Evolutionary conservation across 2,797 vertebrate species (phyloP).

Genomic region (Pachyuromys duprasi): DNA sequence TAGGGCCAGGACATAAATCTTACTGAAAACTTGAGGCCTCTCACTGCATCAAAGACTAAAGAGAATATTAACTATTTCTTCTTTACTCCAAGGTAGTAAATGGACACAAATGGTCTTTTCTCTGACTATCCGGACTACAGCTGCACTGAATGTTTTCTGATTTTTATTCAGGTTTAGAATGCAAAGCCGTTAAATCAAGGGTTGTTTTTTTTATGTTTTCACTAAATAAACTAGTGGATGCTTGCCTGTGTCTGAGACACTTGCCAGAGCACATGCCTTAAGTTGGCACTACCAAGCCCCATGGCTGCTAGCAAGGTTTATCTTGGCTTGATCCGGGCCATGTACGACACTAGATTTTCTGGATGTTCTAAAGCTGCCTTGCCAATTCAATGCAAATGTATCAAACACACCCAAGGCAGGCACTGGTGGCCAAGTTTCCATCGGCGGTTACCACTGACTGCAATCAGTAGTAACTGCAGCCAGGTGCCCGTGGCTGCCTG

Average conservation of each 20-base stretch:
- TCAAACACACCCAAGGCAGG: slow-evolving; percentile 34
- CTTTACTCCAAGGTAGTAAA: background rate
- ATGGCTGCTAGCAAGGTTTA: background rate
- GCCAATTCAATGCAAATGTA: slow-evolving; percentile 73
- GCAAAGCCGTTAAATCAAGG: slow-evolving; percentile 27
- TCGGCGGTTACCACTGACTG: slow-evolving; percentile 35
- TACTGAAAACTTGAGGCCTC: slow-evolving; percentile 31
- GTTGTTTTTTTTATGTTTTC: slow-evolving; percentile 42
- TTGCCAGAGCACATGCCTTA: slow-evolving; percentile 9
- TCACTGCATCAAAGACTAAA: slow-evolving; percentile 31
- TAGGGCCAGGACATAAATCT: background rate
- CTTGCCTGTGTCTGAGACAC: slow-evolving; percentile 53
- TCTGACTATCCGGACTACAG: slow-evolving; percentile 52
- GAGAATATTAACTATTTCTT: slow-evolving; percentile 65
- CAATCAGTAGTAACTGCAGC: too few relatives aligned
- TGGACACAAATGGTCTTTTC: slow-evolving; percentile 59
- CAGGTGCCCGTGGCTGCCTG: slow-evolving; percentile 21
- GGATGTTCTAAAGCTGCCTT: slow-evolving; percentile 52
- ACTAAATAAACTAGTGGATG: slow-evolving; percentile 4
- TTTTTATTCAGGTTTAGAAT: slow-evolving; percentile 56
- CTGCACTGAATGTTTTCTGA: slow-evolving; percentile 38
- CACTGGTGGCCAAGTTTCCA: slow-evolving; percentile 72
- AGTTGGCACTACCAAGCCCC: slow-evolving; percentile 38
- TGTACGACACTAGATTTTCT: slow-evolving; percentile 70
- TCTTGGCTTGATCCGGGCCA: slow-evolving; percentile 61